phyloP scores from a whole-genome alignment of 2,797 vertebrate genomes.

The Microctenopoma lineatum region DNA sequence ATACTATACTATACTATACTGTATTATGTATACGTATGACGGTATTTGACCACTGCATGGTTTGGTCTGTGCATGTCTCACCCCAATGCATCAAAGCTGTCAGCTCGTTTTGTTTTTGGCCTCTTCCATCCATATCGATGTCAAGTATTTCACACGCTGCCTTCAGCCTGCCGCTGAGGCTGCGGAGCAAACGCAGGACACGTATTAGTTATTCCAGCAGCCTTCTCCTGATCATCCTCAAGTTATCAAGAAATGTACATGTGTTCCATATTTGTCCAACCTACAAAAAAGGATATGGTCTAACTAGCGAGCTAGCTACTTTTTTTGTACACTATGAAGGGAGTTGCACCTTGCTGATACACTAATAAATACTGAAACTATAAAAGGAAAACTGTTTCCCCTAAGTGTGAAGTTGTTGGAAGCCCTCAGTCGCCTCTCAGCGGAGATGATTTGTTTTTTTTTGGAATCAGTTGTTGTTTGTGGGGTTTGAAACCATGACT shows the following conservation, averaged over 20 bases:
- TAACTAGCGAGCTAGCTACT: background rate
- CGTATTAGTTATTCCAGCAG: too few relatives aligned
- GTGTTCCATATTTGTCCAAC: background rate
- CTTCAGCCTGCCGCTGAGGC: background rate
- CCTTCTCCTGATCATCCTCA: background rate
- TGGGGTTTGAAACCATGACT: constrained; percentile 3
- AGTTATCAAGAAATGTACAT: constrained; percentile 6
- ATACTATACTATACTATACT: too few relatives aligned
- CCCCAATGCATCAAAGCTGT: background rate
- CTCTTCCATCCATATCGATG: background rate
- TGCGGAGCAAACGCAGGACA: background rate
- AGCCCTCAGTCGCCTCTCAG: constrained; percentile 45
- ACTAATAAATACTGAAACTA: background rate
- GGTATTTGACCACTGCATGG: background rate
- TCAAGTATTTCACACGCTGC: background rate
- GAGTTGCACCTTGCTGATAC: background rate
- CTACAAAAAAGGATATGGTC: background rate
- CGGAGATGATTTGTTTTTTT: too few relatives aligned
- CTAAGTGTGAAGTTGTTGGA: constrained; percentile 19
- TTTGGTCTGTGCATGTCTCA: too few relatives aligned
- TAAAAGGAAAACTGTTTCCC: background rate
- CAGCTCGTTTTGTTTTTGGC: background rate
- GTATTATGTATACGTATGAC: too few relatives aligned
- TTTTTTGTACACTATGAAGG: background rate
- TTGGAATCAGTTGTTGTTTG: background rate